Evolutionary conservation across 2,888 invertebrate species (phyloP).

Genomic region (Bruchidius siliquastri): DNA sequence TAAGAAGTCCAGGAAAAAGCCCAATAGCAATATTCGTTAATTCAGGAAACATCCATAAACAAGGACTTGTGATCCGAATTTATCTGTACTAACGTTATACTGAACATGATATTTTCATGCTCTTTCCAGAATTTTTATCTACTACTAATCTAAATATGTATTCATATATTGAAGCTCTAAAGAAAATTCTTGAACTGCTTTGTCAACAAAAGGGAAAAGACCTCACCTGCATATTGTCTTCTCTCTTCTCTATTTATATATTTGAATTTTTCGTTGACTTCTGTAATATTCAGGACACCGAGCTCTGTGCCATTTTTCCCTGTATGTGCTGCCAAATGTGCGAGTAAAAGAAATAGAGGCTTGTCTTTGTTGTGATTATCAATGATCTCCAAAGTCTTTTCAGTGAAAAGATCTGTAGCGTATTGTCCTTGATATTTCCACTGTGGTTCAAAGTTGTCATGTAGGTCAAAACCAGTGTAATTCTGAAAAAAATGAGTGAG

Average conservation of each 20-base stretch:
- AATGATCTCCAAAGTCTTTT: conserved; percentile 62
- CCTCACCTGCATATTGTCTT: conserved; percentile 64
- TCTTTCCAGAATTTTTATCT: too few species aligned
- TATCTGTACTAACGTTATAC: too few species aligned
- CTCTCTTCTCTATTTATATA: conserved; percentile 63
- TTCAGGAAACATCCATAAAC: too few species aligned
- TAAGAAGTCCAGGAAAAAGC: too few species aligned
- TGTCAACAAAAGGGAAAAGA: too few species aligned
- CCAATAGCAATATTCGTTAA: too few species aligned
- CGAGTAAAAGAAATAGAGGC: conserved; percentile 74
- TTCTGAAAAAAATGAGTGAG: conserved; percentile 30
- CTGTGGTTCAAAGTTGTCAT: conserved; percentile 43
- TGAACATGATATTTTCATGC: too few species aligned
- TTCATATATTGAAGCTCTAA: too few species aligned
- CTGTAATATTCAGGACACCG: conserved; percentile 60
- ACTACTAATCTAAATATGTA: too few species aligned
- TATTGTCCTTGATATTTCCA: conserved; percentile 56
- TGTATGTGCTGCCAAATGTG: conserved; percentile 60
- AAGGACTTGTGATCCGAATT: too few species aligned
- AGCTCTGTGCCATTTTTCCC: conserved; percentile 56
- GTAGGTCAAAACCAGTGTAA: conserved; percentile 49
- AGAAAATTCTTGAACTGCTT: too few species aligned
- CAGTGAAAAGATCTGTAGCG: conserved; percentile 66
- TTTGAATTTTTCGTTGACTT: conserved; percentile 59
- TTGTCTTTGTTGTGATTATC: conserved; percentile 50